These are phyloP conservation scores for Cacatua alba DNA, from an alignment of 2,113 vertebrate species.

Conservation along the genomic window DNA sequence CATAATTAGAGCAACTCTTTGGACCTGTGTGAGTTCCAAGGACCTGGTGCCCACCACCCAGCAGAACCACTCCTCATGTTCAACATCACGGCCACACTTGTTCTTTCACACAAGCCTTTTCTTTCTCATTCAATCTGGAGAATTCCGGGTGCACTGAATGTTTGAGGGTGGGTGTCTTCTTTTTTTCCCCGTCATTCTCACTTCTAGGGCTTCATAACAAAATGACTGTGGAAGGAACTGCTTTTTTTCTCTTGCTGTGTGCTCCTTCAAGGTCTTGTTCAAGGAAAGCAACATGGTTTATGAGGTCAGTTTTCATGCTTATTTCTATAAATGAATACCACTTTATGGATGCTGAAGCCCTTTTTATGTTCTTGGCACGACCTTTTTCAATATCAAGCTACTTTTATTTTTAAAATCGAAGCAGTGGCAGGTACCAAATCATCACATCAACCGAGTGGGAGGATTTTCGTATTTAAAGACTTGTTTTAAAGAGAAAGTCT, in stretches of 20 bases:
- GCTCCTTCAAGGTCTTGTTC: not conserved
- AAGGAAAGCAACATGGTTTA: not conserved
- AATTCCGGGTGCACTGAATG: rapidly evolving
- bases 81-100: rapidly evolving
- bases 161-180: no score
- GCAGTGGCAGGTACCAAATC: not conserved
- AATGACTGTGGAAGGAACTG: not conserved
- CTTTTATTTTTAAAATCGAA: not conserved
- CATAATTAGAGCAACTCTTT: no score
- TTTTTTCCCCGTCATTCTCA: not conserved
- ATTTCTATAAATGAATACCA: not conserved
- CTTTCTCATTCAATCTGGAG: not conserved
- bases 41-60: not conserved
- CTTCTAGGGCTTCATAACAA: not conserved
- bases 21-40: not conserved
- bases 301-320: not conserved
- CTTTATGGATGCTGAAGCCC: not conserved
- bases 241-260: not conserved
- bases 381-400: not conserved
- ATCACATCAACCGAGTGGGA: not conserved
- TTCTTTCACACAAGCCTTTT: not conserved
- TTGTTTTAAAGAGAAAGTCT: no score
- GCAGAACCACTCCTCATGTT: not conserved
- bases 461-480: not conserved
- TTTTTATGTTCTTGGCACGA: not conserved